phyloP scores from a whole-genome alignment of 2,113 vertebrate species.

The Rhabdornis inornatus region DNA sequence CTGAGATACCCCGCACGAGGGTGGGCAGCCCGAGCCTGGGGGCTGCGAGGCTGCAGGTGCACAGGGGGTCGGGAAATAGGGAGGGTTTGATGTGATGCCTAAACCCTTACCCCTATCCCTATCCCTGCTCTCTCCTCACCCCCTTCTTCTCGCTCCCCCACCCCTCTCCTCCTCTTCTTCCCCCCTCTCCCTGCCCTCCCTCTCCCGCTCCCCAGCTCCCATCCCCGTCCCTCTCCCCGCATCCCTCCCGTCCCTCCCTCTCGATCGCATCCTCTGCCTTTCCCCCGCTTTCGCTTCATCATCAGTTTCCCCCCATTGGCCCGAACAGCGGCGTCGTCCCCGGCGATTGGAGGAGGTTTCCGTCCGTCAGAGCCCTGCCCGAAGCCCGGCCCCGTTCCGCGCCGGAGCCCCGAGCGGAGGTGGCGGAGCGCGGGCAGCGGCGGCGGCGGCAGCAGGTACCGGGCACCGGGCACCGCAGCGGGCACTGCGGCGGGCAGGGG shows the following conservation, averaged over 20 bases:
- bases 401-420: not conserved
- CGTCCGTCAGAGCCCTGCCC: not conserved
- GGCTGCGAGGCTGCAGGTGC: not conserved
- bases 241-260: not conserved
- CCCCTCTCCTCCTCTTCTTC: not conserved
- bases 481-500: not conserved
- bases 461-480: not conserved
- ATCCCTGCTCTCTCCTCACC: no score
- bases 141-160: no score
- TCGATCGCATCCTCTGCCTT: fast-evolving
- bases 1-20: fast-evolving
- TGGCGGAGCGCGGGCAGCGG: not conserved
- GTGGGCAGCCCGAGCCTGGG: not conserved
- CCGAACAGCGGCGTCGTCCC: fast-evolving
- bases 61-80: not conserved
- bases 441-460: not conserved
- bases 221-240: not conserved
- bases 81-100: not conserved
- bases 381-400: not conserved
- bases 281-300: not conserved
- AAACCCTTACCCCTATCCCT: not conserved
- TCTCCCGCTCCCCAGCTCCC: not conserved
- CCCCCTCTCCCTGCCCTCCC: not conserved
- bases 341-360: not conserved
- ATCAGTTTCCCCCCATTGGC: not conserved